Evolutionary conservation across 2,888 invertebrate genomes (phyloP).

Genomic region (Pyrgus malvae): DNA sequence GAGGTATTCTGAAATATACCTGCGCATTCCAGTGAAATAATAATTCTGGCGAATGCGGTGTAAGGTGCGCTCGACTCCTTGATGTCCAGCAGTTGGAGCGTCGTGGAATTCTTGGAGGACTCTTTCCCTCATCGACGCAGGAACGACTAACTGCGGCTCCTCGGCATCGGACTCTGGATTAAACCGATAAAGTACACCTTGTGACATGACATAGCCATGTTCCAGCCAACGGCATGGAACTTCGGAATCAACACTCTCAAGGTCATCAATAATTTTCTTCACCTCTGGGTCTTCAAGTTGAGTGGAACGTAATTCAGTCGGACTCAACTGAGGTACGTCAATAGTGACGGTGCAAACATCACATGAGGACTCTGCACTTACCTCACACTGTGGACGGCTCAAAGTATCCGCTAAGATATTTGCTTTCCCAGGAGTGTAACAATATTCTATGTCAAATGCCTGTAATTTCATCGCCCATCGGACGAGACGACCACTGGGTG

Average conservation of each 20-base stretch:
- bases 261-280: slow-evolving; percentile 7
- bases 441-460: slow-evolving; percentile 46
- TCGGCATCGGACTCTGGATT: too few species aligned
- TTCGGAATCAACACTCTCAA: too few species aligned
- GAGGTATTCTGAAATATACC: slow-evolving; percentile 2
- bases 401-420: background rate
- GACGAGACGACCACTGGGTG: slow-evolving; percentile 50
- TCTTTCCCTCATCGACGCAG: too few species aligned
- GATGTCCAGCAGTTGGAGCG: background rate
- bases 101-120: slow-evolving; percentile 32
- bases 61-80: background rate
- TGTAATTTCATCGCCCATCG: slow-evolving; percentile 56
- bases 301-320: too few species aligned
- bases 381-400: background rate
- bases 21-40: slow-evolving; percentile 9
- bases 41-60: background rate
- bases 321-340: too few species aligned
- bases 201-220: too few species aligned
- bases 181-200: too few species aligned
- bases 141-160: too few species aligned
- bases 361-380: too few species aligned
- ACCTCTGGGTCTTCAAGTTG: slow-evolving; percentile 29
- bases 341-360: too few species aligned
- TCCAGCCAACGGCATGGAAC: too few species aligned
- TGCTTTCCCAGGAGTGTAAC: slow-evolving; percentile 12